These are phyloP conservation scores for Oophaga sylvatica DNA, from an alignment of 2,797 vertebrate genomes.

Conservation along the genomic window DNA sequence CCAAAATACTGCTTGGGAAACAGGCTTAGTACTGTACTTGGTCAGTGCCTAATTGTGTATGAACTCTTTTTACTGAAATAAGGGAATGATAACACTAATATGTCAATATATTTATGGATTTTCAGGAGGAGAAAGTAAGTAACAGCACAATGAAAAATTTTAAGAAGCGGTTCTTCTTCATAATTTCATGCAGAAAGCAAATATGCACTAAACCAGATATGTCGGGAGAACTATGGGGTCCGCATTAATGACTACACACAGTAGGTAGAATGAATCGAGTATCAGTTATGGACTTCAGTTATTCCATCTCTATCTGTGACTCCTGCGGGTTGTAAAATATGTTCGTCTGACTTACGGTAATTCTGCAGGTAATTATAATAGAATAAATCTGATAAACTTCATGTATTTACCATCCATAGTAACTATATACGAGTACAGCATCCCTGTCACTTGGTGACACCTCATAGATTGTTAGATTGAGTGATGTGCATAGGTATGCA, in stretches of 20 bases:
- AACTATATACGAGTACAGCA: neutral
- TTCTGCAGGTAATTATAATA: neutral
- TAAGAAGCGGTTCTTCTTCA: too few species aligned
- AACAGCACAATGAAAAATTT: too few species aligned
- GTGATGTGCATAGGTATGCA: conserved; percentile 7
- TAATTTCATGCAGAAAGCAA: neutral
- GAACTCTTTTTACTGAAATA: too few species aligned
- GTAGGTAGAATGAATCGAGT: neutral
- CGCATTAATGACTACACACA: neutral
- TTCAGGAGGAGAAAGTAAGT: too few species aligned
- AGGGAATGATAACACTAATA: too few species aligned
- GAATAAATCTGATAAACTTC: neutral
- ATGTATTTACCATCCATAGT: neutral
- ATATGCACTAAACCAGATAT: neutral
- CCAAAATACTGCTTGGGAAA: too few species aligned
- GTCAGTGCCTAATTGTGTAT: too few species aligned
- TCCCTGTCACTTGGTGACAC: neutral
- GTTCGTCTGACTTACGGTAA: neutral
- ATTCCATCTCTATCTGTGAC: neutral
- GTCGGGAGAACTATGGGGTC: neutral
- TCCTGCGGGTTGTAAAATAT: neutral
- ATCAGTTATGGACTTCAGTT: neutral
- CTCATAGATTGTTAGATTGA: neutral
- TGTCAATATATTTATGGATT: too few species aligned
- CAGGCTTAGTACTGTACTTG: too few species aligned